Conservation (phyloP, 2,888 invertebrate genomes). For the Alsophila aescularia region DNA sequence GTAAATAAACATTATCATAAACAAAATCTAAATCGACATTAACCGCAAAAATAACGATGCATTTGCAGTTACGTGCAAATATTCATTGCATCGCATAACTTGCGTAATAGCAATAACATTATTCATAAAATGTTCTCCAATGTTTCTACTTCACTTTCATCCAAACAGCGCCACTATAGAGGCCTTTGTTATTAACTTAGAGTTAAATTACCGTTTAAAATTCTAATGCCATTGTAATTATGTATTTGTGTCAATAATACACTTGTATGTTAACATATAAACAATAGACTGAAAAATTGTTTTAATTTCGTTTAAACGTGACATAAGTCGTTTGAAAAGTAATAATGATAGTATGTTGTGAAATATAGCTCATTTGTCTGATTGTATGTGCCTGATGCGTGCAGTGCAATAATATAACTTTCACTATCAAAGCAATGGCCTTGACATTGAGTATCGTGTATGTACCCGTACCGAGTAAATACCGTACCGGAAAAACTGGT, state of each 20-base stretch:
- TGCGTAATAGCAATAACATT: conserved; percentile 10
- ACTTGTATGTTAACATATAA: not conserved
- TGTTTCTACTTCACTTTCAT: conserved; percentile 13
- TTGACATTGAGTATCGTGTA: conserved; percentile 17
- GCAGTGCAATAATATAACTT: conserved; percentile 14
- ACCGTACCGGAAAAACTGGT: not conserved
- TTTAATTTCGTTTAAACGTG: not conserved
- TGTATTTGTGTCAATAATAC: conserved; percentile 5
- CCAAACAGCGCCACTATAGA: conserved; percentile 1
- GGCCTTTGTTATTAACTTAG: conserved; percentile 2
- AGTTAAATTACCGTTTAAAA: conserved; percentile 1
- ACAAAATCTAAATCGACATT: conserved; percentile 16
- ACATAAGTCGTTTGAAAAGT: not conserved
- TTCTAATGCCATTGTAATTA: not conserved
- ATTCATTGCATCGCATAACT: conserved; percentile 15
- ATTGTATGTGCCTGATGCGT: conserved; percentile 10
- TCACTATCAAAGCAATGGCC: conserved; percentile 19
- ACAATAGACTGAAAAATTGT: not conserved
- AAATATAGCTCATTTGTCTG: conserved; percentile 5
- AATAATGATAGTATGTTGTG: not conserved
- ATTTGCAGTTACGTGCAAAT: conserved; percentile 11
- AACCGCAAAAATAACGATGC: conserved; percentile 22
- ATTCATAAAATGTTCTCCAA: conserved; percentile 8
- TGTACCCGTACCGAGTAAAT: not conserved
- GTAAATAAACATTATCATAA: not conserved